phyloP scores from a whole-genome alignment of 2,797 vertebrate genomes.

The Takifugu rubripes region DNA sequence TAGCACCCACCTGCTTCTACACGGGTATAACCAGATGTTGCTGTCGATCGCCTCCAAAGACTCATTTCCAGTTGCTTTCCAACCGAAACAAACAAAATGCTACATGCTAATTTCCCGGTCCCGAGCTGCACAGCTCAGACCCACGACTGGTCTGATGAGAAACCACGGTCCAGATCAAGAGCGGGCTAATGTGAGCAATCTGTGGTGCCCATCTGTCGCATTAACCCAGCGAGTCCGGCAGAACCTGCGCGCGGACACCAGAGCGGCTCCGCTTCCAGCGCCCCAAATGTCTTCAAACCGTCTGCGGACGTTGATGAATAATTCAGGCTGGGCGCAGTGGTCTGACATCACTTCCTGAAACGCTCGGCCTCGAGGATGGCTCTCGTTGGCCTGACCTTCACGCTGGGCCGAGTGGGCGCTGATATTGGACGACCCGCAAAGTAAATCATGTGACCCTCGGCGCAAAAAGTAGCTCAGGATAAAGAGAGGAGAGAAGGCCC shows the following conservation, averaged over 20 bases:
- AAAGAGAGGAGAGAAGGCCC: not conserved
- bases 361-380: constrained; percentile 27
- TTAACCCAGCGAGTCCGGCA: constrained; percentile 40
- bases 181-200: constrained; percentile 74
- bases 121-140: constrained; percentile 67
- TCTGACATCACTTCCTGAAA: constrained; percentile 21
- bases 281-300: constrained; percentile 5
- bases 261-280: constrained; percentile 22
- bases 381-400: constrained; percentile 35
- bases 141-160: constrained; percentile 75
- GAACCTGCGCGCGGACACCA: constrained; percentile 22
- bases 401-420: constrained; percentile 8
- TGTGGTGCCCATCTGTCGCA: constrained; percentile 72
- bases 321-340: constrained; percentile 30
- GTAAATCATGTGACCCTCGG: not conserved
- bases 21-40: too few species aligned
- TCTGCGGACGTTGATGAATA: constrained; percentile 27
- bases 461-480: not conserved
- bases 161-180: constrained; percentile 74
- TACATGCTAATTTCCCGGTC: constrained; percentile 40
- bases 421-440: constrained; percentile 2
- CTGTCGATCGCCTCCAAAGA: too few species aligned
- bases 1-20: too few species aligned
- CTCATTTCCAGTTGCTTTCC: too few species aligned
- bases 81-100: constrained; percentile 35